phyloP scores from a whole-genome alignment of 2,797 vertebrate species.

The Hirundo rustica region DNA sequence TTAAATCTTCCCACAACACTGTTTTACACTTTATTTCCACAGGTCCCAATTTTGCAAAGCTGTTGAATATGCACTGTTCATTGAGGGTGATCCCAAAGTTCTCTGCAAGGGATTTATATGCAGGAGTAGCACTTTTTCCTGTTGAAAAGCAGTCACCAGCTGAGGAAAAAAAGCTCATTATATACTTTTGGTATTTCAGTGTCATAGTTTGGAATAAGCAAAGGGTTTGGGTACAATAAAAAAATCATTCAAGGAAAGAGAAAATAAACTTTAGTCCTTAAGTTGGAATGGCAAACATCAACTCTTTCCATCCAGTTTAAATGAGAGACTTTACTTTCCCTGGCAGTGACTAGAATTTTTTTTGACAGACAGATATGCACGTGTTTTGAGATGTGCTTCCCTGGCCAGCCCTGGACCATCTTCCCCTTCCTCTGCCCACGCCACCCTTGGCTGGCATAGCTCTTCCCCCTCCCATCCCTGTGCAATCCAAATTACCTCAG shows the following conservation, averaged over 20 bases:
- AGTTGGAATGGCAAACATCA: not conserved
- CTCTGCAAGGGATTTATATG: not conserved
- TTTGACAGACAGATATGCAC: not conserved
- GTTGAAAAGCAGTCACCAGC: not conserved
- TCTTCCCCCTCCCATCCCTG: not conserved
- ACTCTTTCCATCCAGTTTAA: not conserved
- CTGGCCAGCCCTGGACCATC: not conserved
- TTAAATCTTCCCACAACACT: not conserved
- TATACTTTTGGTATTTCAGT: not conserved
- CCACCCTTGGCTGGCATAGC: not conserved
- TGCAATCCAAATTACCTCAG: not conserved
- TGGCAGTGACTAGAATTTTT: not conserved
- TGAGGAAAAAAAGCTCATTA: not conserved
- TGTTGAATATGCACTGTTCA: not conserved
- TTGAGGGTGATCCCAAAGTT: not conserved
- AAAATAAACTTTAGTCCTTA: not conserved
- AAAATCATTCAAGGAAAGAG: not conserved
- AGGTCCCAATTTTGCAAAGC: not conserved
- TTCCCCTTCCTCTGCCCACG: not conserved
- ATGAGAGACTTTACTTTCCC: not conserved
- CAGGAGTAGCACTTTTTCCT: not conserved
- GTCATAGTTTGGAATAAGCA: not conserved
- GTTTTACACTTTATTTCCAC: not conserved
- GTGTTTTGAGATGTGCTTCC: not conserved
- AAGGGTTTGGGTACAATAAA: not conserved